Conservation (phyloP, 2,113 vertebrate genomes). For the Antechinus stuartii region DNA sequence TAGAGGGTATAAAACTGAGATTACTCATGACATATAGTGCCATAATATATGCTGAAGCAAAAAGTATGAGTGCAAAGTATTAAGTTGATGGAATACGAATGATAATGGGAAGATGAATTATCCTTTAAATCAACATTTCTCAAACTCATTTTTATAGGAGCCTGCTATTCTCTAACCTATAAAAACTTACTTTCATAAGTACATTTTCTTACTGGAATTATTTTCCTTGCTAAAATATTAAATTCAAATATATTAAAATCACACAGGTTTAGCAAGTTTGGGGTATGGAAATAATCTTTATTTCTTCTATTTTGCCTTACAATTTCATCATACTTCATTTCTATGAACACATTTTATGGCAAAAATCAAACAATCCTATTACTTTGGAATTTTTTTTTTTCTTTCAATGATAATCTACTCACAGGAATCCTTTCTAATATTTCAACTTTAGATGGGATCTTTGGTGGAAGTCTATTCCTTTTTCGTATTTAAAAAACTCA, state of each 20-base stretch:
- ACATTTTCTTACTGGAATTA: not conserved
- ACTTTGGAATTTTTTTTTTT: not conserved
- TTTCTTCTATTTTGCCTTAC: not conserved
- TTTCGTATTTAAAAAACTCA: not conserved
- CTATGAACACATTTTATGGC: not conserved
- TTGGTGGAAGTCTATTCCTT: not conserved
- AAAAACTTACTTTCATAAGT: not conserved
- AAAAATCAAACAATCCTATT: not conserved
- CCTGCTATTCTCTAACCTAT: not conserved
- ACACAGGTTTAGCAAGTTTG: not conserved
- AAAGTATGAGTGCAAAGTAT: not conserved
- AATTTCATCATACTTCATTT: not conserved
- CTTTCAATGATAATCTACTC: slow-evolving; percentile 17
- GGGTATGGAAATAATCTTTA: not conserved
- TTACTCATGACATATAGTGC: not conserved
- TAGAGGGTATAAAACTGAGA: not conserved
- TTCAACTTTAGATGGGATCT: not conserved
- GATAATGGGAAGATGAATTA: not conserved
- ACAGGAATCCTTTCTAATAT: not conserved
- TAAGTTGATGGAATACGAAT: not conserved
- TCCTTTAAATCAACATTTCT: not conserved
- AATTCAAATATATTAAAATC: not conserved
- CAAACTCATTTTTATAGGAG: not conserved
- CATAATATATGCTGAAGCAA: not conserved
- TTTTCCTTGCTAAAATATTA: not conserved